phyloP scores from a whole-genome alignment of 2,113 vertebrate species.

The Nannospalax galili region DNA sequence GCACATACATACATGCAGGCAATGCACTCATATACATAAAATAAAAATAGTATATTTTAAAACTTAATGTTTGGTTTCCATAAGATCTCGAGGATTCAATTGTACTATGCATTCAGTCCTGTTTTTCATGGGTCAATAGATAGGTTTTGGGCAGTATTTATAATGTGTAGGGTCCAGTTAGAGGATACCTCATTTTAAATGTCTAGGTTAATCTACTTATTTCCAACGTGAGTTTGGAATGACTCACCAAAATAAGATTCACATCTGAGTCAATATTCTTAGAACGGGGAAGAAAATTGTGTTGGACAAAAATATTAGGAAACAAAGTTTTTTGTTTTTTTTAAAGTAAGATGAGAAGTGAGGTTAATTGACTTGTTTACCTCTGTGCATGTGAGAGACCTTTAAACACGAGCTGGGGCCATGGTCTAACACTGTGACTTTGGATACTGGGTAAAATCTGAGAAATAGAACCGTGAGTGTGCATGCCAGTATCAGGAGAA shows the following conservation, averaged over 20 bases:
- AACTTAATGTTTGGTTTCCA: not conserved
- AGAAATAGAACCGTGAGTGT: not conserved
- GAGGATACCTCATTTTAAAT: not conserved
- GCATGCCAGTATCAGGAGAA: not conserved
- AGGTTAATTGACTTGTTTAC: not conserved
- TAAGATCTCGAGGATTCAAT: not conserved
- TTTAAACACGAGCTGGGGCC: not conserved
- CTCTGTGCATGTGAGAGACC: too few species aligned
- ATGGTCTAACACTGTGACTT: not conserved
- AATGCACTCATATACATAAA: not conserved
- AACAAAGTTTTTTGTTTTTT: not conserved
- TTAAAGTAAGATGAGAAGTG: not conserved
- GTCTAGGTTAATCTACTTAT: not conserved
- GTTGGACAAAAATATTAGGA: not conserved
- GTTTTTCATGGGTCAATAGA: not conserved
- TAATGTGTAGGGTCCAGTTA: not conserved
- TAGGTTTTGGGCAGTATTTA: not conserved
- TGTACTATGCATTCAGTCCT: not conserved
- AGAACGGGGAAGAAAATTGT: not conserved
- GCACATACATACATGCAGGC: too few species aligned
- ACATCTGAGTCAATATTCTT: not conserved
- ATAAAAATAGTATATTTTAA: slow-evolving; percentile 12
- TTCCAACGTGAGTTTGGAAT: not conserved
- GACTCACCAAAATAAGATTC: not conserved
- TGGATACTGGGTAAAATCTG: not conserved